Base-by-base conservation (phyloP, 2,797 vertebrate species). In the Myripristis jacobus region DNA sequence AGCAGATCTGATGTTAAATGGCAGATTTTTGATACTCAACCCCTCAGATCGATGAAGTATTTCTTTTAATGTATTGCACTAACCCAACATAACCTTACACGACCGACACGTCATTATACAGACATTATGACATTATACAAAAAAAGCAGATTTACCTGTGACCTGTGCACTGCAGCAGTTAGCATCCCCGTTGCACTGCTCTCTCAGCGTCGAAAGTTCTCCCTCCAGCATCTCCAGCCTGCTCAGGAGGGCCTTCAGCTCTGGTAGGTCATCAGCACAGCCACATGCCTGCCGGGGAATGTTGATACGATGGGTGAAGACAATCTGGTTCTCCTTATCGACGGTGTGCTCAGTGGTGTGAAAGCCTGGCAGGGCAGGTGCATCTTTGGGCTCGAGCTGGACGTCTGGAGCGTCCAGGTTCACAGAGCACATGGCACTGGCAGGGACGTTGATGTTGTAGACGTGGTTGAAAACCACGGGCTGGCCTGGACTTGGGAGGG, bases 231-330 rank as follows among this genome's bases (percentile, higher is more conserved):
- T 93, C 86, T 99, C 97, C 51, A 99, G 87, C 10, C 98, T 94
- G 89, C 77, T 95, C 77, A 98, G 87, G 46, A 99, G 96, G 16
- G 95, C 96, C 80, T 96, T 97, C 63, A 99, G 86, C 9, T 95
- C 94, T 0, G 91, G 88, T 4, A 95, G 84, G 21, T 92, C 92
- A 0, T 95, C 92, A 0, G 82, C 83, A 24, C 98, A 98, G 29
- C 95, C 95, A 0, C 98, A 99, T 19, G 95, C 96, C 77, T 89
- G 89, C 11, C 93, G 95, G 9, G 97, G 98, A 66, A 99, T 96
- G 87, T 97, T 97, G 86, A 99, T 99, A 50, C 95, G 96, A 68
- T 99, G 98, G 0, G 97, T 99, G 91, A 99, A 98, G 83, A 99
- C 88, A 0, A 99, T 98, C 90, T 99, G 97, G 91, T 96, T 98